Evolutionary conservation across 2,888 invertebrate genomes (phyloP), one percentile per base, ranked within the genome.

Genomic region (Parasteatoda lunata): DNA sequence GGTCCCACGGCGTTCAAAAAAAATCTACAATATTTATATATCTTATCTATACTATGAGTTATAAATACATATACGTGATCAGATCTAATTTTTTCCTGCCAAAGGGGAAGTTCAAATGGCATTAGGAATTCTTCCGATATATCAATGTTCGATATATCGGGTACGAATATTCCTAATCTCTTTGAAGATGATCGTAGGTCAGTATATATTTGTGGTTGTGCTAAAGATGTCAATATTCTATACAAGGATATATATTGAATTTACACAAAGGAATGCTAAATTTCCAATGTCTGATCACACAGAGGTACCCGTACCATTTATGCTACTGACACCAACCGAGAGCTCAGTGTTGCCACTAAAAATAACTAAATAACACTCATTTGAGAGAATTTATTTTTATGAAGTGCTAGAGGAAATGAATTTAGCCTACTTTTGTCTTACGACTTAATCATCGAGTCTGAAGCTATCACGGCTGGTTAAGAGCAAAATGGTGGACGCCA

Each of bases 1-100:
- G 75, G 88, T 77, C 88, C 88, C 83, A 83, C 79, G 82, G 83
- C 88, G 30, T 83, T 88, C 88, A 88, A 88, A 88, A 59, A 30
- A 88, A 88, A 83, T 83, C 88, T 88, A 88, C 88, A 83, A 65
- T 87, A 88, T 88, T 78, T 88, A 83, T 88, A 88, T 87, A 82
- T 87, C 77, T 79, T 75, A 83, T 83, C 88, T 88, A 88, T 79
- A 54, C 88, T 88, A 88, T 83, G 76, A 88, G 88, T 88, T 83
- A 83, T 88, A 88, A 88, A 88, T 88, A 88, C 88, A 88, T 82
- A 78, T 88, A 83, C 83, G 78, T 88, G 88, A 88, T 79, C 79
- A 82, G 81, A 87, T 76, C 88, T 88, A 88, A 78, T 79, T 79
- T 59, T 77, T 88, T 83, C 81, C 88, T 88, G 88, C 83, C 88